Conservation (phyloP, 2,797 vertebrate species). For the Agapornis canus region DNA sequence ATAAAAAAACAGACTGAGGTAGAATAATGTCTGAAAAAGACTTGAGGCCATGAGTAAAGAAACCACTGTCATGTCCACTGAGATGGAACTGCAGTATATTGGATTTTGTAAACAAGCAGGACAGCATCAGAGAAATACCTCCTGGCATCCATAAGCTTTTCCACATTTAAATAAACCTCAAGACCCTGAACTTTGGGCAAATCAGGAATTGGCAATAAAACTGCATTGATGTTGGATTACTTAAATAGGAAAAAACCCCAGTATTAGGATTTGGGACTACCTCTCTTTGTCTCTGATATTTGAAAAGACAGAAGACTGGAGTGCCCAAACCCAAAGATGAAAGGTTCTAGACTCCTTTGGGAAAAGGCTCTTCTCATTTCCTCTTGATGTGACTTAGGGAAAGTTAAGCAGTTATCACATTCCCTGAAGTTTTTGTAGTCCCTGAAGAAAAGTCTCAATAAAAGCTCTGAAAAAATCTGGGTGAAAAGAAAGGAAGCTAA, state of each 20-base stretch:
- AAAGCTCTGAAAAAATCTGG: background rate
- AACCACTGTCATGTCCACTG: background rate
- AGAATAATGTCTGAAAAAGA: background rate
- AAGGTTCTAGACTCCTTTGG: background rate
- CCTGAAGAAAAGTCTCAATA: background rate
- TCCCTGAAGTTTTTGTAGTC: background rate
- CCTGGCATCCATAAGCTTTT: background rate
- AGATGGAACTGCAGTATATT: background rate
- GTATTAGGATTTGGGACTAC: background rate
- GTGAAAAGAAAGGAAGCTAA: background rate
- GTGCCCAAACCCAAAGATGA: background rate
- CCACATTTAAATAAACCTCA: background rate
- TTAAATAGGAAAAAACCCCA: background rate
- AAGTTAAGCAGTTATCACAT: slow-evolving; percentile 10
- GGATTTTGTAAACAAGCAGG: background rate
- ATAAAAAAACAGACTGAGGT: background rate
- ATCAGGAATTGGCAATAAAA: background rate
- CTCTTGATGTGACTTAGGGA: background rate
- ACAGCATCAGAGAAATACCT: background rate
- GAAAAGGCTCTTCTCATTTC: slow-evolving; percentile 1
- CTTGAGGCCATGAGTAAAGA: background rate
- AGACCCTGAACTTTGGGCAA: background rate
- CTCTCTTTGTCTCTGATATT: background rate
- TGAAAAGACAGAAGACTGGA: background rate
- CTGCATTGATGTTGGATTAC: background rate